Evolutionary conservation across 1,140 invertebrate species (phyloP).

Genomic region (Pseudoatta argentina): DNA sequence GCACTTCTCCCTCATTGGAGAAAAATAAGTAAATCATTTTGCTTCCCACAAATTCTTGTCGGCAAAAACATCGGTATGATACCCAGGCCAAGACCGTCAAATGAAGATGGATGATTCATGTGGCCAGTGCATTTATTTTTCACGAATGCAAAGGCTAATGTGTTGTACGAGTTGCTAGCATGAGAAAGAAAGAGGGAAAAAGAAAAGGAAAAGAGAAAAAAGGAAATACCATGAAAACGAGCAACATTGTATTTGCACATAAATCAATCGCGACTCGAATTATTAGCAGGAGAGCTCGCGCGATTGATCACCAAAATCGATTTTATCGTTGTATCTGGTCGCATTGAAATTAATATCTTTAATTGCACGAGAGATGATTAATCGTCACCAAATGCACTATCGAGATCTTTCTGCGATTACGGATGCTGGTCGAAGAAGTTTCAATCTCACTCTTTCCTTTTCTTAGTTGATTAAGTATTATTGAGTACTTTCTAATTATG

Average conservation of each 20-base stretch:
- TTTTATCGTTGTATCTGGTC: constrained; percentile 15
- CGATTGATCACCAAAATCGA: constrained; percentile 53
- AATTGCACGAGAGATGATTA: constrained; percentile 48
- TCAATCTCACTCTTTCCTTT: background rate
- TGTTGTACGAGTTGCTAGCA: background rate
- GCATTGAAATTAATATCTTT: constrained; percentile 54
- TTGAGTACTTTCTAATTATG: background rate
- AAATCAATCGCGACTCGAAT: constrained; percentile 46
- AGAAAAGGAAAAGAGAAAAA: background rate
- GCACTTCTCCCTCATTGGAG: background rate
- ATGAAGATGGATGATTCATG: constrained; percentile 34
- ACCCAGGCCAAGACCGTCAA: constrained; percentile 24
- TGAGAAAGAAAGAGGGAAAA: background rate
- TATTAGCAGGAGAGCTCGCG: constrained; percentile 28
- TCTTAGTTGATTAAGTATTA: background rate
- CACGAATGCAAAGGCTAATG: constrained; percentile 2
- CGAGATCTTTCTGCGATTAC: constrained; percentile 36
- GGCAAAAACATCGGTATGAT: constrained; percentile 46
- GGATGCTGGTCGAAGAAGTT: background rate
- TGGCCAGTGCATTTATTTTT: constrained; percentile 43
- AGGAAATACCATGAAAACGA: background rate
- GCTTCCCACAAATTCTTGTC: constrained; percentile 9
- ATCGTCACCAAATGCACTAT: background rate
- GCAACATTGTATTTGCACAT: constrained; percentile 34
- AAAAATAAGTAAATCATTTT: constrained; percentile 38